Base-by-base conservation (phyloP, 2,797 vertebrate species). In the Phoxinus dragarum region DNA sequence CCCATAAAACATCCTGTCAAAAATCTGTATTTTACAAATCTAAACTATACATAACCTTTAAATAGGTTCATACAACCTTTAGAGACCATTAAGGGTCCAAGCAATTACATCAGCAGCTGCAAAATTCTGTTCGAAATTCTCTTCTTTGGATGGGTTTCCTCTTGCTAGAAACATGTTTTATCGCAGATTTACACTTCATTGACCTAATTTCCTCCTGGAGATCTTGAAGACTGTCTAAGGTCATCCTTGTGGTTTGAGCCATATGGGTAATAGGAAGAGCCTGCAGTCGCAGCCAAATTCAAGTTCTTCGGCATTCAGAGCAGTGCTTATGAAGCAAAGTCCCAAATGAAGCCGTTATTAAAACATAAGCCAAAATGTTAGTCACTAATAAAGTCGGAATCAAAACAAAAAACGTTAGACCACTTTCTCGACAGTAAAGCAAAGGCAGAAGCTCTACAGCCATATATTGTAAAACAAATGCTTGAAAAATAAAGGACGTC, bases 151-250 rank as follows among this genome's bases (percentile, higher is more conserved):
- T 72, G 47, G 47, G 44, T 68, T 44, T 72, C 16, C 52, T 73
- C n/a, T 67, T 71, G 82, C 77, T 74, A 79, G 85, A 79, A 82
- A 59, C 71, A 84, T 80, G 69, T 87, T 87, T 80, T 68, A 83
- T 69, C 9, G 5, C 66, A 56, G 19, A 73, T 80, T 88, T 86
- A 82, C 78, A 81, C 82, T 21, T 86, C 61, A 80, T 67, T 84
- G 85, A 85, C 82, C 86, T 49, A 38, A 86, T 86, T 89, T 89
- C 68, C 74, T 71, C 11, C 64, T 54, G n/a, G 59, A 86, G 81
- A 88, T 59, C 52, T 75, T 61, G 81, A 80, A 54, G 75, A 84
- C 85, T 82, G 84, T 85, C 81, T 81, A 88, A 86, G 81, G 88
- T 82, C 85, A 76, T 27, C 47, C 49, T 75, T 34, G 49, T 72